Conservation (phyloP, 2,797 vertebrate genomes). For the Vipera latastei region DNA sequence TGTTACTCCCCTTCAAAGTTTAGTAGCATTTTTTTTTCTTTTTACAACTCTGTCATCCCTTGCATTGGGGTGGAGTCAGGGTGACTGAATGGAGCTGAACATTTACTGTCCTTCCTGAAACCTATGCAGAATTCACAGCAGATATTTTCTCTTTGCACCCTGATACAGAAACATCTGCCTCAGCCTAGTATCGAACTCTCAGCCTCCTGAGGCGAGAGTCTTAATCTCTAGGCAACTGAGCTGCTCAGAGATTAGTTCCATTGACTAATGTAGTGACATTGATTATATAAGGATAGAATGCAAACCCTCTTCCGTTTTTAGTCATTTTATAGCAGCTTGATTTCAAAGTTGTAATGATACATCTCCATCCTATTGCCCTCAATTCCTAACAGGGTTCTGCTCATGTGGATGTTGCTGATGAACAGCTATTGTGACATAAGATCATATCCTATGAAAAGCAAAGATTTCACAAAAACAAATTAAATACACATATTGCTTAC, state of each 20-base stretch:
- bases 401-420: not conserved
- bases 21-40: not conserved
- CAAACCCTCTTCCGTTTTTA: not conserved
- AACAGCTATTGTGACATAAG: not conserved
- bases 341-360: not conserved
- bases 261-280: not conserved
- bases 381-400: not conserved
- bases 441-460: not conserved
- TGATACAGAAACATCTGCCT: not conserved
- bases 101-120: not conserved
- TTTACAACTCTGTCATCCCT: not conserved
- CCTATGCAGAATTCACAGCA: not conserved
- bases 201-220: not conserved
- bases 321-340: not conserved
- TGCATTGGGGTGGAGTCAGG: not conserved
- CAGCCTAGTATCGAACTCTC: not conserved
- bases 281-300: not conserved
- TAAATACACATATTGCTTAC: constrained; percentile 53
- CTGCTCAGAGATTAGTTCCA: not conserved
- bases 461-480: not conserved
- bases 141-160: not conserved
- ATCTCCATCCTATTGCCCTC: not conserved
- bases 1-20: not conserved
- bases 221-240: not conserved
- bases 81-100: not conserved